Evolutionary conservation across 2,113 vertebrate species (phyloP).

Genomic region (Microcebus murinus): DNA sequence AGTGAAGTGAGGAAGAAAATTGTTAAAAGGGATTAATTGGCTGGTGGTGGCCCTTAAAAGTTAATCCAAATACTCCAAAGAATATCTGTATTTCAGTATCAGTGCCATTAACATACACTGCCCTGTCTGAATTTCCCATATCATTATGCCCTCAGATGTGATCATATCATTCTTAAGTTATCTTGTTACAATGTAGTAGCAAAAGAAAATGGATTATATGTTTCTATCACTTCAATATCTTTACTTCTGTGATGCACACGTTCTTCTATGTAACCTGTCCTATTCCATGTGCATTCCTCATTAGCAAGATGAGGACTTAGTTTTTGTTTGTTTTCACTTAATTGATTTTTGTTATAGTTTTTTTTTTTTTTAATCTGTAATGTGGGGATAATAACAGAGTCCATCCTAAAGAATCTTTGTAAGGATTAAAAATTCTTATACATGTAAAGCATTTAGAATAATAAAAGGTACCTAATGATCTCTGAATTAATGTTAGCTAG

Average conservation of each 20-base stretch:
- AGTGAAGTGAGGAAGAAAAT: neutral
- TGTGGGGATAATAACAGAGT: neutral
- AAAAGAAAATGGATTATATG: neutral
- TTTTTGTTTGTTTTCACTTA: neutral
- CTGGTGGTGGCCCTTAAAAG: neutral
- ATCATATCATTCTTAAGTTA: neutral
- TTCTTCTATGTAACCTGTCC: neutral
- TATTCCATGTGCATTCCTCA: neutral
- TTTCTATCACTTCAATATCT: neutral
- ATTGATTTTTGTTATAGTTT: neutral
- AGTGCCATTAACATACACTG: neutral
- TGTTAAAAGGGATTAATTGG: neutral
- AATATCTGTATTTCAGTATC: neutral
- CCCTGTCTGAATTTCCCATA: neutral
- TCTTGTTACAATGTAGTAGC: neutral
- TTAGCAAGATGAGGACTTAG: neutral
- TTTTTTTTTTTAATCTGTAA: neutral
- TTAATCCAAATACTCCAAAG: neutral
- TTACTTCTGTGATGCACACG: neutral
- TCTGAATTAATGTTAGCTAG: neutral
- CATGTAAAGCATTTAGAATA: neutral
- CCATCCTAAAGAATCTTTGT: neutral
- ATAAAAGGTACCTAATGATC: neutral
- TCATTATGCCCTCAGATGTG: neutral
- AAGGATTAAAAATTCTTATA: neutral